These are phyloP conservation scores for Tarsius wallacei DNA, from an alignment of 2,797 vertebrate genomes.

Conservation along the genomic window DNA sequence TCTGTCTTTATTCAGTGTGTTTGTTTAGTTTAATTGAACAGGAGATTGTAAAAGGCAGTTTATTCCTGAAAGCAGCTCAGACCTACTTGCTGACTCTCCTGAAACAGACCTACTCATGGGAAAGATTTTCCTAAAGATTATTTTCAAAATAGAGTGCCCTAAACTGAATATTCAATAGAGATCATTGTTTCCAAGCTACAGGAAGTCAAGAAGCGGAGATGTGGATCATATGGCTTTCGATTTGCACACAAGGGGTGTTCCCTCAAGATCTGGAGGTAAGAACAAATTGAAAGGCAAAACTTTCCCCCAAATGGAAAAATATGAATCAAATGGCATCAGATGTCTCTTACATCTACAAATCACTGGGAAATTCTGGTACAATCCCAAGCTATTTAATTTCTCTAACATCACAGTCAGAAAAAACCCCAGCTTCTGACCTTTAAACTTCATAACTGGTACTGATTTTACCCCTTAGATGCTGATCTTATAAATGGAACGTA, in stretches of 20 bases:
- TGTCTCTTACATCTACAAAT: background rate
- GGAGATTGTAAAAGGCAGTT: constrained; percentile 44
- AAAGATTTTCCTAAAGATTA: constrained; percentile 29
- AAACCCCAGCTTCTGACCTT: background rate
- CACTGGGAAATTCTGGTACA: background rate
- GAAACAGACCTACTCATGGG: constrained; percentile 40
- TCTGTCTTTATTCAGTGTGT: constrained; percentile 26
- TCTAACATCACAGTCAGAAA: background rate
- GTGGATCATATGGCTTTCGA: background rate
- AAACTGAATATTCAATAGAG: background rate
- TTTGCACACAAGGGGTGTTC: background rate
- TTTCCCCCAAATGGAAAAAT: background rate
- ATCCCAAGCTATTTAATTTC: background rate
- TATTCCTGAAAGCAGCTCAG: constrained; percentile 55
- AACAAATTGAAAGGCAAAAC: background rate
- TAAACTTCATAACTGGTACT: background rate
- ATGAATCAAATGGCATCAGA: background rate
- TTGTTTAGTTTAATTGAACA: constrained; percentile 73
- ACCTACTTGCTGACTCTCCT: constrained; percentile 30
- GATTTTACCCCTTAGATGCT: background rate
- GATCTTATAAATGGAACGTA: background rate
- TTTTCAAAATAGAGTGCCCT: constrained; percentile 54
- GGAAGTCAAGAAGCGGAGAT: background rate
- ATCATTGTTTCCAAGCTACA: background rate
- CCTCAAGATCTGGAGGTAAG: background rate